Evolutionary conservation across 1,140 invertebrate genomes (phyloP).

Genomic region (Phortica variegata): DNA sequence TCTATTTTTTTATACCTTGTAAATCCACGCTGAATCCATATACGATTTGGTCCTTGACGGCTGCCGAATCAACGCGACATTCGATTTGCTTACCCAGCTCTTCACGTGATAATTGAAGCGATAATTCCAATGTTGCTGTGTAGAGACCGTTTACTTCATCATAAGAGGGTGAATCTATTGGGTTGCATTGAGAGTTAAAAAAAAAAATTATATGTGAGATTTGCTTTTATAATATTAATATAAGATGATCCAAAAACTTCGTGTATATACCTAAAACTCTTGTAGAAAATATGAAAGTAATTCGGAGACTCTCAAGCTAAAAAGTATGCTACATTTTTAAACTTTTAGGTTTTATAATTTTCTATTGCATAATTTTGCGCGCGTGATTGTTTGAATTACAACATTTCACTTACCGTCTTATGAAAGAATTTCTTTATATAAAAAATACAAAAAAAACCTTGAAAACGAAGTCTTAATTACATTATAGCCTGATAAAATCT

Average conservation of each 20-base stretch:
- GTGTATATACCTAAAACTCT: neutral
- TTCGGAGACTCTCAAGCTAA: no score
- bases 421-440: no score
- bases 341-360: no score
- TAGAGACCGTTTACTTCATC: constrained; percentile 63
- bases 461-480: no score
- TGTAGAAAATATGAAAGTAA: neutral
- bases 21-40: constrained; percentile 73
- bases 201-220: neutral
- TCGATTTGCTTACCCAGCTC: constrained; percentile 76
- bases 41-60: constrained; percentile 61
- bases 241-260: neutral
- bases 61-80: constrained; percentile 75
- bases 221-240: neutral
- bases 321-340: no score
- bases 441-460: neutral
- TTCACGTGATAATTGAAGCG: constrained; percentile 70
- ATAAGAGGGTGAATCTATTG: constrained; percentile 43
- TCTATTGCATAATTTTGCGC: no score
- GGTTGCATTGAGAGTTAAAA: neutral
- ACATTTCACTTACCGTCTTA: no score
- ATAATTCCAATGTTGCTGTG: constrained; percentile 65
- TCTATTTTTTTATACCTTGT: no score
- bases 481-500: neutral
- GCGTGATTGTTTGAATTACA: no score